Conservation (phyloP, 1,140 invertebrate species). For the Tribolium castaneum region DNA sequence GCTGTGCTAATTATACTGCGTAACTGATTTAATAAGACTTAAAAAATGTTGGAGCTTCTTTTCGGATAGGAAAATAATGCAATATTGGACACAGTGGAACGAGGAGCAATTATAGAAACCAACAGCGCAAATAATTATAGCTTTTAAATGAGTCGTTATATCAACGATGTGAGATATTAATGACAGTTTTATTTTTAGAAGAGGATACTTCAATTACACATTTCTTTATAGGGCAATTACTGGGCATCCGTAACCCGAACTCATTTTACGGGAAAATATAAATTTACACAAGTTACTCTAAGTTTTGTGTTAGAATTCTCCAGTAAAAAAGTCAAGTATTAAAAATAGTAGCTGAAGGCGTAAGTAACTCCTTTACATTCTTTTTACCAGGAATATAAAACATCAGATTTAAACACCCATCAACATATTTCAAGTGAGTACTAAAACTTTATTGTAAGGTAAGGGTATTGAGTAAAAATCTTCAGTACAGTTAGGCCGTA, state of each 20-base stretch:
- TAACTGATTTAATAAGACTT: neutral
- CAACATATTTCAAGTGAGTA: neutral
- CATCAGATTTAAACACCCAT: neutral
- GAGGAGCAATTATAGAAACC: neutral
- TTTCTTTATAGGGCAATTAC: conserved; percentile 9
- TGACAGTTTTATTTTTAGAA: conserved; percentile 26
- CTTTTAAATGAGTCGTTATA: conserved; percentile 13
- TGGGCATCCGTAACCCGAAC: neutral
- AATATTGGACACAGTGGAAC: conserved; percentile 9
- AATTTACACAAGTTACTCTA: no score
- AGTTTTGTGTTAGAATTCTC: no score
- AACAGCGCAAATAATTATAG: conserved; percentile 17
- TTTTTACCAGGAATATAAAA: neutral
- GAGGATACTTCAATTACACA: neutral
- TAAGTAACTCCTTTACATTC: neutral
- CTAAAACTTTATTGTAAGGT: neutral
- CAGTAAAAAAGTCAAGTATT: no score
- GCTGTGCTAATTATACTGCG: neutral
- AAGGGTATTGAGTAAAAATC: neutral
- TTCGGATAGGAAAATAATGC: neutral
- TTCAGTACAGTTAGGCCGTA: neutral
- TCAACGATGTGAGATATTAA: conserved; percentile 16
- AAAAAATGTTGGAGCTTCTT: neutral
- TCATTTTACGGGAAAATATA: neutral
- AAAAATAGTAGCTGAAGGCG: no score